Conservation (phyloP, 2,888 invertebrate genomes). For the Strigamia crassipes region DNA sequence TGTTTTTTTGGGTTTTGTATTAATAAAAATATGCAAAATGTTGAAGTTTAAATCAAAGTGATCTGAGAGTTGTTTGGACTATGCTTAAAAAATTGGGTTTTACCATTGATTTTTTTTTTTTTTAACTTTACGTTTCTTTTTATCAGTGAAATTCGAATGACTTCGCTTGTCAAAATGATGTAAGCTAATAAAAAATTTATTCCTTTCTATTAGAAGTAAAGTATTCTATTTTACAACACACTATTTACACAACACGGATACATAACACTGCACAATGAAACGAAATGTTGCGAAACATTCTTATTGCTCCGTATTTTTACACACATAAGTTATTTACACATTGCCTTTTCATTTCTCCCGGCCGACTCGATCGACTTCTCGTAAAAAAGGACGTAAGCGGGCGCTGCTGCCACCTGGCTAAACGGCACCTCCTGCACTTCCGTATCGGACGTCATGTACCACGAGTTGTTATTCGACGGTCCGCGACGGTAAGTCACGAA, state of each 20-base stretch:
- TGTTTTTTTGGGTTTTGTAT: too few species aligned
- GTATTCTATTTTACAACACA: slow-evolving; percentile 4
- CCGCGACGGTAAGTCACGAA: slow-evolving; percentile 87
- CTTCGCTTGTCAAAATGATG: neutral
- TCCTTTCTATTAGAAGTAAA: neutral
- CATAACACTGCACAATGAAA: neutral
- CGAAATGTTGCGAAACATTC: neutral
- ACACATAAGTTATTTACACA: slow-evolving; percentile 20
- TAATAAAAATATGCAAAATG: too few species aligned
- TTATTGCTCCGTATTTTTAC: neutral
- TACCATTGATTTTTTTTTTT: neutral
- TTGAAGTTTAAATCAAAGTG: too few species aligned
- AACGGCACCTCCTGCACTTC: slow-evolving; percentile 79
- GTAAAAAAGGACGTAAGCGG: slow-evolving; percentile 93
- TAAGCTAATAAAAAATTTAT: slow-evolving; percentile 33
- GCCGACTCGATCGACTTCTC: slow-evolving; percentile 61
- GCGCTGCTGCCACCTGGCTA: slow-evolving; percentile 78
- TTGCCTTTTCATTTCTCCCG: slow-evolving; percentile 10
- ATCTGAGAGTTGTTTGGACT: too few species aligned
- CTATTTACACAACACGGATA: neutral
- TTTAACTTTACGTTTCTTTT: neutral
- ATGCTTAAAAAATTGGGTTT: too few species aligned
- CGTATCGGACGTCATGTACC: slow-evolving; percentile 87
- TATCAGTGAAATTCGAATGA: neutral
- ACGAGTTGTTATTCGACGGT: slow-evolving; percentile 62